Evolutionary conservation across 2,888 invertebrate genomes (phyloP).

Genomic region (Psococerastis gibbosa): DNA sequence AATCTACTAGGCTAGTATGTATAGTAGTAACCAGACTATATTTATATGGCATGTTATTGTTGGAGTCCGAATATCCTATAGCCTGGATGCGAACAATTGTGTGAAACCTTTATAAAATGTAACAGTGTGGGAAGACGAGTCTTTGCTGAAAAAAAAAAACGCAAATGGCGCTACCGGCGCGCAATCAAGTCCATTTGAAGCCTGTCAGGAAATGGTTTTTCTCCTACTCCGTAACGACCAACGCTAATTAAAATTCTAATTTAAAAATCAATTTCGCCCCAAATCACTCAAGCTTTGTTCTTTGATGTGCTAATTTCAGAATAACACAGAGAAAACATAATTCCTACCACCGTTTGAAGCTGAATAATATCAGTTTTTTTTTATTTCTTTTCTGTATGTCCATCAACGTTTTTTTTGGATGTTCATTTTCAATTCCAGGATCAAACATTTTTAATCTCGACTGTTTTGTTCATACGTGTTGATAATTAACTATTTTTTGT

Average conservation of each 20-base stretch:
- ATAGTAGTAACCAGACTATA: no score
- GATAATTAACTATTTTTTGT: no score
- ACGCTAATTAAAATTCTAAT: slow-evolving; percentile 10
- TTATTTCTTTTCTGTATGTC: background rate
- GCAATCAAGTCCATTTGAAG: background rate
- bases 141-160: no score
- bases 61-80: no score
- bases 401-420: background rate
- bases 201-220: slow-evolving; percentile 8
- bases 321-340: slow-evolving; percentile 10
- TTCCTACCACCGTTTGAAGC: slow-evolving; percentile 1
- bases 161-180: no score
- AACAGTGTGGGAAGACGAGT: no score
- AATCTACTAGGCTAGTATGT: no score
- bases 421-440: background rate
- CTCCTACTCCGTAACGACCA: slow-evolving; percentile 2
- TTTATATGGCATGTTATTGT: no score
- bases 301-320: slow-evolving; percentile 10
- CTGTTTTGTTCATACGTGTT: no score
- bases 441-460: background rate
- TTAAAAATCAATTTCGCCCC: slow-evolving; percentile 10
- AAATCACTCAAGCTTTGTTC: slow-evolving; percentile 10
- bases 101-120: no score
- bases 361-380: slow-evolving; percentile 5
- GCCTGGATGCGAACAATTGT: no score